Evolutionary conservation across 2,888 invertebrate genomes (phyloP), one percentile per base, ranked within the genome.

Genomic region (Metellina segmentata): DNA sequence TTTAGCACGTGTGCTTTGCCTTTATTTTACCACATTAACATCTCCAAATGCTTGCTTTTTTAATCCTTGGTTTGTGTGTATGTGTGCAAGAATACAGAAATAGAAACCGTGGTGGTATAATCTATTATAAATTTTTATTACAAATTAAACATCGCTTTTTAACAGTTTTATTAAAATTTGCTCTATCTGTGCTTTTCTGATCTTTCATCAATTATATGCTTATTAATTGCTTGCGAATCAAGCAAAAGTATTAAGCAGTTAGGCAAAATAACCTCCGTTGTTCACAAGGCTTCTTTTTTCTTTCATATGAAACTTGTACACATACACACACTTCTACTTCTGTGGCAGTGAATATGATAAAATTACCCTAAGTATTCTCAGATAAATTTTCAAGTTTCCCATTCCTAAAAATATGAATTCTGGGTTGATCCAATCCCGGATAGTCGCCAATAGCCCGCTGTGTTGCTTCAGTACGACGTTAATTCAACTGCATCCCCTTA

Each of bases 31-130:
- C 34, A 48, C 70, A 69, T 34, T 61, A n/a, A 53, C 34, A 70
- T 13, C 75, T 20, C 82, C 51, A 8, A 69, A 72, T 86, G 82
- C 77, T 83, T 87, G 72, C 53, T 53, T 81, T 77, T 78, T 71
- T 79, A 78, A 75, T 70, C 79, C 61, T 49, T 87, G 71, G 49
- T 91, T 78, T 87, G 87, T 92, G 91, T 92, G 91, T 92, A 89
- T 92, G 89, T 92, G 91, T 83, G 74, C 89, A 89, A 89, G 91
- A 89, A 74, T 78, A 85, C 79, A 85, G 85, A 85, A 92, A 92
- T 79, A 72, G 79, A 91, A 92, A 92, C 89, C 74, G 88, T 92
- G 91, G 91, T 92, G 91, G 91, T 85, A 53, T 74, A 61, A 86
- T 51, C 49, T 77, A 85, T 52, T 16, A n/a, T 51, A 75, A 74